Evolutionary conservation across 2,113 vertebrate species (phyloP).

Genomic region (Coturnix japonica): DNA sequence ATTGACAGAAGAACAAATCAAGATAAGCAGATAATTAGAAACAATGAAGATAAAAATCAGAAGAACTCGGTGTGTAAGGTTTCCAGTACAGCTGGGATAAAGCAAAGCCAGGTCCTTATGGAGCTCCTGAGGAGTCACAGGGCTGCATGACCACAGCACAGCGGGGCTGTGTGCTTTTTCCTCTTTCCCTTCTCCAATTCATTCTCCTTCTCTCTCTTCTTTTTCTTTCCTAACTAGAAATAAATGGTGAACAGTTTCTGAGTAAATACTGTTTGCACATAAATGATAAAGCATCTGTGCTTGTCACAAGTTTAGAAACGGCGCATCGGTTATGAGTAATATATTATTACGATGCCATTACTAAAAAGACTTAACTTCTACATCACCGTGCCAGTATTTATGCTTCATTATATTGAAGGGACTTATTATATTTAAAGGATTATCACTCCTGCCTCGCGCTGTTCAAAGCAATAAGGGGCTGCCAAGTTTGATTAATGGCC

Average conservation of each 20-base stretch:
- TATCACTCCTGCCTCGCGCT: constrained; percentile 40
- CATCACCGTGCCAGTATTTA: background rate
- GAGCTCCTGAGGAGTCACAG: background rate
- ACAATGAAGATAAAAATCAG: background rate
- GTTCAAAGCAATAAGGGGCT: constrained; percentile 54
- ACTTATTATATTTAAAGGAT: constrained; percentile 29
- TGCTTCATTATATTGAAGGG: constrained; percentile 4
- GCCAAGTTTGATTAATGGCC: constrained; percentile 65
- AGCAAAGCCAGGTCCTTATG: background rate
- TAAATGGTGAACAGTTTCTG: background rate
- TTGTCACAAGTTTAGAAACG: background rate
- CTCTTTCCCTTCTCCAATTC: background rate
- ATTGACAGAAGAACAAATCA: background rate
- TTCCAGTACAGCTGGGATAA: background rate
- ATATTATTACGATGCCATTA: background rate
- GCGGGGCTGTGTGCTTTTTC: background rate
- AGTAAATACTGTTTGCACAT: background rate
- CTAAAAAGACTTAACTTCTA: background rate
- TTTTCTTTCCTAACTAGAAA: background rate
- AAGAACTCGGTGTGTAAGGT: background rate
- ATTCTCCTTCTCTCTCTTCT: background rate
- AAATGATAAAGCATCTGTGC: background rate
- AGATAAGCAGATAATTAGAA: background rate
- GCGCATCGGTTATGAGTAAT: background rate
- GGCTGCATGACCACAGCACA: too few species aligned